Evolutionary conservation across 2,888 invertebrate genomes (phyloP), one percentile per base, ranked within the genome.

Genomic region (Caprella mutica): DNA sequence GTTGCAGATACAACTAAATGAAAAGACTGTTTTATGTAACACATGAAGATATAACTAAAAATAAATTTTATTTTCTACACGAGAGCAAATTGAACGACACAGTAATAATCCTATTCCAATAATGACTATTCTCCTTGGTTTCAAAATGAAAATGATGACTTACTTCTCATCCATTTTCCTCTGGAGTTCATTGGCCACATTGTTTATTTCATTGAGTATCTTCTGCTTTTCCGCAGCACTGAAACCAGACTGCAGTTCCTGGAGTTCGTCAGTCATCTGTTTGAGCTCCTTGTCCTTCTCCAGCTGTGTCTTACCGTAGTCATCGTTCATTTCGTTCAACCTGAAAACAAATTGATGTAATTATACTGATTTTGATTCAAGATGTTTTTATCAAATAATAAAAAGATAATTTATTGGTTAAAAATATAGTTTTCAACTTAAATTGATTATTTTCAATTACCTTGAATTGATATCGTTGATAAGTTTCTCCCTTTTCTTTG

Each of bases 161-260:
- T 38, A 64, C 66, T 61, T 65, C 17, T 58, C 59, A 19, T 66
- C 62, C 14, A 67, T 56, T 33, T 58, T 65, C 46, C 58, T 52
- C 29, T 59, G 51, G n/a, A 64, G 61, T 8, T 66, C 66, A 17
- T 59, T 55, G 17, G 58, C 59, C 9, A 65, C 62, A 1, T 58
- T 44, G 1, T 61, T 65, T 19, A 65, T 61, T 56, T 65, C 60
- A 58, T 61, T 61, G 5, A 55, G 58, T 19, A 67, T 64, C 19
- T 61, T 43, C 48, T 67, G 65, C 39, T 67, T 66, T 46, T 67
- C 67, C 26, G 56, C 40, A 14, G 52, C 65, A 23, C 59, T 53
- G 51, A 63, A 61, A 1, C 58, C 53, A 0, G 59, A 40, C 24
- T 59, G 55, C 12, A 62, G 51, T 9, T 65, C 65, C 50, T 55